These are phyloP conservation scores for Callipepla californica DNA, from an alignment of 2,113 vertebrate genomes.

Conservation along the genomic window DNA sequence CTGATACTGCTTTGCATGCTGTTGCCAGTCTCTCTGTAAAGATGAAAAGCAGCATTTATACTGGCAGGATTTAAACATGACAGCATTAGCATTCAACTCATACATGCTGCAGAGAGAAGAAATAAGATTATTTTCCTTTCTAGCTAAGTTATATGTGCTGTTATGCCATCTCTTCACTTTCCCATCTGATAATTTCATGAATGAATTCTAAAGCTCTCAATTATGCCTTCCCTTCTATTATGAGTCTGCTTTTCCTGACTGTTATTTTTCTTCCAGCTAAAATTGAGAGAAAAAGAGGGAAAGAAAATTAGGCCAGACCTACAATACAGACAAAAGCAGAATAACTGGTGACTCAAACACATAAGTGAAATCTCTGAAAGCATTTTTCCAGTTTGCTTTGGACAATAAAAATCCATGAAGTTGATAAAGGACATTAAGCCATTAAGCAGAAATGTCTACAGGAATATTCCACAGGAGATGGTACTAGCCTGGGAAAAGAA, in stretches of 20 bases:
- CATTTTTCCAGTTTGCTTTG: constrained; percentile 8
- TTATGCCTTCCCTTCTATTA: neutral
- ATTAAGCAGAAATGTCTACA: neutral
- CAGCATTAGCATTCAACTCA: constrained; percentile 56
- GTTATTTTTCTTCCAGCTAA: constrained; percentile 41
- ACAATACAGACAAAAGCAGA: constrained; percentile 19
- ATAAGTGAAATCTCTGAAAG: neutral
- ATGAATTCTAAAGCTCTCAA: constrained; percentile 1
- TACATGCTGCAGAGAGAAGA: constrained; percentile 35
- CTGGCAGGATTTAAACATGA: constrained; percentile 36
- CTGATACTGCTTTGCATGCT: constrained; percentile 53
- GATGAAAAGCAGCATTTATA: constrained; percentile 61
- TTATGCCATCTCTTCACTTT: constrained; percentile 35
- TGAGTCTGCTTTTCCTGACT: constrained; percentile 15
- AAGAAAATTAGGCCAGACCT: neutral
- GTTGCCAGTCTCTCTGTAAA: constrained; percentile 30
- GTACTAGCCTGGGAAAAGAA: constrained; percentile 26
- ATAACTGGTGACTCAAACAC: neutral
- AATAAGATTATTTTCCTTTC: constrained; percentile 10
- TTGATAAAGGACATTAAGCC: neutral
- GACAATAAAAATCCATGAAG: neutral
- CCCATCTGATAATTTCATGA: neutral
- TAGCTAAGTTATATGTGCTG: neutral
- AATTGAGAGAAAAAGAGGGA: neutral
- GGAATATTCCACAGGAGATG: neutral